These are phyloP conservation scores for Mobula hypostoma DNA, from an alignment of 2,113 vertebrate genomes.

Conservation along the genomic window DNA sequence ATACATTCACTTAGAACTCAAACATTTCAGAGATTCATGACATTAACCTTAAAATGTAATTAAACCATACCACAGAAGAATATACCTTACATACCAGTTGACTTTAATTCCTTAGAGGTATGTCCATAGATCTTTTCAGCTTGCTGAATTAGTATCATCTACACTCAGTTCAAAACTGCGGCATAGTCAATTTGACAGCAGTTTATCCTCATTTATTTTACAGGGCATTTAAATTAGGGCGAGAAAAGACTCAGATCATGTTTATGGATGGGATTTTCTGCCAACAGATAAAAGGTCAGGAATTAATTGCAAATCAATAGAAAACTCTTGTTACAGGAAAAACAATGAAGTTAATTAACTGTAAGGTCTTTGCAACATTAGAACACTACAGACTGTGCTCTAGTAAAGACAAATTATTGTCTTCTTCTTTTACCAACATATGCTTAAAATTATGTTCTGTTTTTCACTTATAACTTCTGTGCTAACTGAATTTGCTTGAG, in stretches of 20 bases:
- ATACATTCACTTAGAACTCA: neutral
- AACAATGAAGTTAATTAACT: slow-evolving; percentile 17
- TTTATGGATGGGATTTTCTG: neutral
- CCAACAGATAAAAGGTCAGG: neutral
- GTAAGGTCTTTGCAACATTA: neutral
- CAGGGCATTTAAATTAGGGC: neutral
- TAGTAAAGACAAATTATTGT: neutral
- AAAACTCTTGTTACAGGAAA: slow-evolving; percentile 15
- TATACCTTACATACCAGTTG: neutral
- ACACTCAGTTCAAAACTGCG: neutral
- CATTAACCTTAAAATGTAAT: neutral
- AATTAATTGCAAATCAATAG: neutral
- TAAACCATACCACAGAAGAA: neutral
- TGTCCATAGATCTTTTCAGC: neutral
- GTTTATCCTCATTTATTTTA: neutral
- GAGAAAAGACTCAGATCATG: neutral
- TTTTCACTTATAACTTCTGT: neutral
- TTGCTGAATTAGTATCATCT: neutral
- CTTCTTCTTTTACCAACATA: neutral
- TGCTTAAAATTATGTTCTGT: neutral
- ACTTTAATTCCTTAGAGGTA: neutral
- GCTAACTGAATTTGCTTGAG: neutral
- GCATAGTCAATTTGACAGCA: neutral
- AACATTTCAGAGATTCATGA: neutral
- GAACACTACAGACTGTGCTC: neutral